A percentile compares a stretch with the other conserved stretches of the same genome.
phyloP scores from a whole-genome alignment of 2,113 vertebrate species.

The Clinocottus analis region DNA sequence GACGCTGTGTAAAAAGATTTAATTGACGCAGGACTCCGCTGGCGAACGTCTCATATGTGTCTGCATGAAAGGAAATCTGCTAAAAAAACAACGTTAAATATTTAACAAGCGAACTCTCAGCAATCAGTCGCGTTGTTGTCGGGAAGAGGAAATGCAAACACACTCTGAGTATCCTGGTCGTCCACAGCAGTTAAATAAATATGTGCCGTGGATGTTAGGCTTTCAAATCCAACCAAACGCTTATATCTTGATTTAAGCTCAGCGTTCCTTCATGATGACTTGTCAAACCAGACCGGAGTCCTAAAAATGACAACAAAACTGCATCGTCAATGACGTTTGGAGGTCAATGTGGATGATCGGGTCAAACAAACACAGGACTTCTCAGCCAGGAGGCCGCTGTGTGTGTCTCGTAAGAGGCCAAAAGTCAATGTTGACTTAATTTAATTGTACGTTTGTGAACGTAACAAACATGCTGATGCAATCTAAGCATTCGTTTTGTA shows the following conservation, averaged over 20 bases:
- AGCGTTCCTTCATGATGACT: not conserved
- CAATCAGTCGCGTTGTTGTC: slow-evolving; percentile 10
- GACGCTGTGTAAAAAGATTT: slow-evolving; percentile 35
- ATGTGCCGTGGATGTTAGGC: not conserved
- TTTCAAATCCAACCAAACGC: not conserved
- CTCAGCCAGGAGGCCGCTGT: not conserved
- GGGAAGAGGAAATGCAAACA: slow-evolving; percentile 42
- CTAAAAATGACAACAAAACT: not conserved
- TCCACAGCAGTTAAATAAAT: not conserved
- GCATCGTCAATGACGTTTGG: not conserved
- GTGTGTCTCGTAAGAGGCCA: not conserved
- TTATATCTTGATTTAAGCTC: not conserved
- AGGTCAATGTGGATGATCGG: not conserved
- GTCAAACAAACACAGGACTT: not conserved
- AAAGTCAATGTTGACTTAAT: not conserved
- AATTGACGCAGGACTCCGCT: slow-evolving; percentile 19
- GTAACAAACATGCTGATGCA: not conserved
- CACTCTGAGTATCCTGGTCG: slow-evolving; percentile 4
- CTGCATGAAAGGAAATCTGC: slow-evolving; percentile 43
- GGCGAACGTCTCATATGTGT: slow-evolving; percentile 8
- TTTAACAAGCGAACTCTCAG: slow-evolving; percentile 46
- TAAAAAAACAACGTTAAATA: slow-evolving; percentile 70
- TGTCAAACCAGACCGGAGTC: not conserved
- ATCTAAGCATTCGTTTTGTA: too few species aligned
- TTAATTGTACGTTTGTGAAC: too few species aligned